These are phyloP conservation scores for Chymomyza costata DNA, from an alignment of 1,140 invertebrate genomes.

Conservation along the genomic window DNA sequence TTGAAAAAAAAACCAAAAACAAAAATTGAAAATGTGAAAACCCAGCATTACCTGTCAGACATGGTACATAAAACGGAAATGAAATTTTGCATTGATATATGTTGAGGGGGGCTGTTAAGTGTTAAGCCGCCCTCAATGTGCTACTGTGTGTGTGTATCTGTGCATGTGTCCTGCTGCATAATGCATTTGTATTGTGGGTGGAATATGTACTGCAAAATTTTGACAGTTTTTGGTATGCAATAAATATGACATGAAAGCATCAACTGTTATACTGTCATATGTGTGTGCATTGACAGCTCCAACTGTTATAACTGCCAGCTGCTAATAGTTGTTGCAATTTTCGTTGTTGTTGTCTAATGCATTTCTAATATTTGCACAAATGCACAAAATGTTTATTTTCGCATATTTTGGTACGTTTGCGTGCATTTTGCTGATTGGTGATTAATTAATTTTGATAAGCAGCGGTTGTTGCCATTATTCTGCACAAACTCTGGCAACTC, in stretches of 20 bases:
- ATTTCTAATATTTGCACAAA: conserved; percentile 31
- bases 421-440: conserved; percentile 20
- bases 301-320: conserved; percentile 32
- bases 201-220: conserved; percentile 56
- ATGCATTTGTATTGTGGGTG: conserved; percentile 30
- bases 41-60: conserved; percentile 59
- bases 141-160: no score
- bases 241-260: conserved; percentile 48
- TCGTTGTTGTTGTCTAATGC: conserved; percentile 13
- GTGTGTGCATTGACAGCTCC: conserved; percentile 6
- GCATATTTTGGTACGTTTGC: no score
- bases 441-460: conserved; percentile 57
- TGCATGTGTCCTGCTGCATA: conserved; percentile 18
- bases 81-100: conserved; percentile 64
- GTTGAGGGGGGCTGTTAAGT: neutral
- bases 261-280: conserved; percentile 26
- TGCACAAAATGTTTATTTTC: conserved; percentile 1
- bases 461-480: neutral
- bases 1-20: no score
- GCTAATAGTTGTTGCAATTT: conserved; percentile 18
- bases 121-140: no score
- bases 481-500: neutral
- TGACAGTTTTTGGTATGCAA: conserved; percentile 68
- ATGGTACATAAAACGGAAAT: conserved; percentile 38
- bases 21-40: neutral